Base-by-base conservation (phyloP, 1,140 invertebrate genomes). In the Caerostris extrusa region DNA sequence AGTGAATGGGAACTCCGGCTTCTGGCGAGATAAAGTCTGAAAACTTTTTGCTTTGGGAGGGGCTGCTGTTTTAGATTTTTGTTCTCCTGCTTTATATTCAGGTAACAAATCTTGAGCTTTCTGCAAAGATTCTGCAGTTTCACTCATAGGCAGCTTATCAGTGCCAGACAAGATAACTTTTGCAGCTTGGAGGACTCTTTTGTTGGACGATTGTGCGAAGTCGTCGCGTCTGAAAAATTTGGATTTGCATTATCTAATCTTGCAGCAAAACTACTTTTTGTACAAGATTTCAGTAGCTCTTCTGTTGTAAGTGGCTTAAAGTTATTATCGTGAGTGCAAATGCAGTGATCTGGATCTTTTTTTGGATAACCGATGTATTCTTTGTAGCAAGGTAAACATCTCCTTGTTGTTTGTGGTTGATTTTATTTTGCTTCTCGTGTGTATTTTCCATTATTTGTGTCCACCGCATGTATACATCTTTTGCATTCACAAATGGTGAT, bases 161-260 rank as follows among this genome's bases (percentile, higher is more conserved):
- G 82, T 7, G n/a, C 3, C 34, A 14, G 71, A 77, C n/a, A 34
- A 1, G 14, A 83, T 7, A 56, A 56, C 55, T 3, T 83, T 56
- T 19, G 55, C 55, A 12, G 82, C 82, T 56, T 83, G 82, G 19
- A 57, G 55, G 57, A 83, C 55, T 83, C 82, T 83, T 83, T 58
- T 56, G 14, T 58, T 57, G 14, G 82, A 50, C 3, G 71, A 77
- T 3, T 14, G 34, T 12, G 71, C 50, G 5, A 50, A 77, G 6
- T 77, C 71, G 12, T 77, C 71, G 3, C 71, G 71, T 5, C 71
- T 77, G 34, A 77, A 77, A 50, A 50, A 50, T 77, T 77, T 5
- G 71, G 71, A 77, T 77, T 77, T 50, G 53, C 53, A 10, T 77
- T 77, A 50, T 77, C 71, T 14, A 77, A 12, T 77, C 10, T 77